Evolutionary conservation across 2,888 invertebrate species (phyloP), one percentile per base, ranked within the genome.

Genomic region (Machimus atricapillus): DNA sequence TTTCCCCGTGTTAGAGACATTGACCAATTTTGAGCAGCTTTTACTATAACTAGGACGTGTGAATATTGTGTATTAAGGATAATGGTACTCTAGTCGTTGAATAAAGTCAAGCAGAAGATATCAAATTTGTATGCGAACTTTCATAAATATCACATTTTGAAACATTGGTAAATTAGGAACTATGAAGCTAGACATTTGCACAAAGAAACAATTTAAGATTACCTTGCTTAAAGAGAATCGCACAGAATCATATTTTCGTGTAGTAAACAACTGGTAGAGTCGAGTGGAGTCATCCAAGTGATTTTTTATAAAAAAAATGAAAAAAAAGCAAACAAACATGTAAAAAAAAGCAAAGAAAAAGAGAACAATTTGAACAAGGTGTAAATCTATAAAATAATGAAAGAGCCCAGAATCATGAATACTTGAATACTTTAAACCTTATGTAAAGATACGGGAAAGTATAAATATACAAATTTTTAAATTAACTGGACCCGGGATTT

Each of bases 401-500:
- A 46, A 46, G 31, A 58, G 56, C 16, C 56, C 81, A 73, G 19
- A 40, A 40, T 83, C 40, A 73, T 83, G 6, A 66, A 73, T 73
- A 34, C 40, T 66, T 83, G 73, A 46, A 83, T 83, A 83, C 58
- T 73, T 66, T 34, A 83, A 83, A 83, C 37, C 58, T 83, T 83
- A 83, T 83, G 83, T 83, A 83, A 83, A 83, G 37, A 83, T 83
- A 58, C 73, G 73, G 66, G 83, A 37, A 83, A 83, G 66, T 83
- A 83, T 40, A 83, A 83, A 83, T 83, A 83, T 83, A 83, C 34
- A 83, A 83, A 83, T 83, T 83, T 83, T 83, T 83, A 83, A 83
- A 66, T 83, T 83, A 83, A 83, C 40, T 83, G 40, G 66, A 83
- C 23, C 58, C 12, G n/a, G n/a, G n/a, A 43, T 37, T 66, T 66